Conservation (phyloP, 1,140 invertebrate genomes). For the Drosophila setifemur region DNA sequence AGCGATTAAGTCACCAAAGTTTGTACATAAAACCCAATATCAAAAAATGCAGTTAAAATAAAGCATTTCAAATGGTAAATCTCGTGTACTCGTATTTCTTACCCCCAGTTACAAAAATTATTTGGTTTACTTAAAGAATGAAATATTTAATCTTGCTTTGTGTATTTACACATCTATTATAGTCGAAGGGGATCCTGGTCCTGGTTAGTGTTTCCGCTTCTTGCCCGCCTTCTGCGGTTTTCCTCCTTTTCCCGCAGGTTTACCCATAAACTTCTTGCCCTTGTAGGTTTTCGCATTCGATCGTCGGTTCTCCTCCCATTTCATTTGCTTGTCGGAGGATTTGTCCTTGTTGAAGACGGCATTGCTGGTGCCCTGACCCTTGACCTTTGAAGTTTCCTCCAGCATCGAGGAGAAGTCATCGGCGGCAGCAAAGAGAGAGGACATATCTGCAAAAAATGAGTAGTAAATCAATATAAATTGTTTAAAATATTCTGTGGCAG, state of each 20-base stretch:
- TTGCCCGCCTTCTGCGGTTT: constrained; percentile 42
- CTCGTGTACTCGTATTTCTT: too few relatives aligned
- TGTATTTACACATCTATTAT: constrained; percentile 28
- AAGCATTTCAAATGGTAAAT: constrained; percentile 54
- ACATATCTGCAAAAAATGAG: constrained; percentile 81
- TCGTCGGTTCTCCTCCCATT: constrained; percentile 86
- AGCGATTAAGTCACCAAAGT: constrained; percentile 70
- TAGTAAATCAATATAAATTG: neutral
- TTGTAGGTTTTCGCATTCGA: constrained; percentile 72
- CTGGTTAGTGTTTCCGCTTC: constrained; percentile 59
- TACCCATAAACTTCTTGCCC: constrained; percentile 46
- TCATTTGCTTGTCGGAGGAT: constrained; percentile 86
- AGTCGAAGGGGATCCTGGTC: neutral
- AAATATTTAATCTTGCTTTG: neutral
- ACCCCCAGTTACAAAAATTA: too few relatives aligned
- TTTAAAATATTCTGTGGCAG: too few relatives aligned
- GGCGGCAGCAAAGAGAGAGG: constrained; percentile 87
- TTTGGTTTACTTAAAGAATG: neutral
- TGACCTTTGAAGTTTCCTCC: constrained; percentile 86
- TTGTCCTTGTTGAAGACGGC: constrained; percentile 87
- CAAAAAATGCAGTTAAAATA: constrained; percentile 56
- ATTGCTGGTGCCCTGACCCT: constrained; percentile 86
- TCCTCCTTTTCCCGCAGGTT: constrained; percentile 16
- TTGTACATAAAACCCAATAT: constrained; percentile 58
- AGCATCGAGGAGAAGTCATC: constrained; percentile 89